phyloP scores from a whole-genome alignment of 2,113 vertebrate genomes.

The Australoheros scitulus region DNA sequence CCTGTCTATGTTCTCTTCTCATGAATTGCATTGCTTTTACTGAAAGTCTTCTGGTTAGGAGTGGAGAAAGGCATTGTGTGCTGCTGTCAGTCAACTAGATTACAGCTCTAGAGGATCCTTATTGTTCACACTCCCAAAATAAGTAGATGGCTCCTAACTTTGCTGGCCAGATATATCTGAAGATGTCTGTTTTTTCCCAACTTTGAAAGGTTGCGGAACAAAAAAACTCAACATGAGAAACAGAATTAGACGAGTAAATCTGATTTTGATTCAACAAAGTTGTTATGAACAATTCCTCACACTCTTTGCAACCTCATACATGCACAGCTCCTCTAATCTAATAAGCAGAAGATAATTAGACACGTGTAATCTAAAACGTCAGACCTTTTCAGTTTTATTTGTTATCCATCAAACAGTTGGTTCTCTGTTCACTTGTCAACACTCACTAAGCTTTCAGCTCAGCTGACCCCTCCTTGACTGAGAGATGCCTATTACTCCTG shows the following conservation, averaged over 20 bases:
- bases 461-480: constrained; percentile 30
- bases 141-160: constrained; percentile 59
- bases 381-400: constrained; percentile 20
- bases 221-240: constrained; percentile 33
- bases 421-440: constrained; percentile 30
- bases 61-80: constrained; percentile 61
- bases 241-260: constrained; percentile 22
- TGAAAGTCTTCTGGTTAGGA: constrained; percentile 61
- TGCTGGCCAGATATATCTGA: constrained; percentile 56
- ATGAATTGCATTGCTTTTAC: constrained; percentile 67
- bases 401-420: constrained; percentile 5
- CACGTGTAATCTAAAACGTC: constrained; percentile 4
- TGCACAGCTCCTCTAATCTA: constrained; percentile 26
- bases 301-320: constrained; percentile 4
- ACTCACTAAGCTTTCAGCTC: constrained; percentile 31
- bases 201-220: constrained; percentile 6
- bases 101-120: constrained; percentile 63
- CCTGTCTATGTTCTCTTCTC: constrained; percentile 43
- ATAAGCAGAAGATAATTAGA: constrained; percentile 22
- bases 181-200: constrained; percentile 23
- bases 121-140: constrained; percentile 68
- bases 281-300: constrained; percentile 12
- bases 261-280: constrained; percentile 45
- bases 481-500: not conserved
- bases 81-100: constrained; percentile 77